Evolutionary conservation across 2,888 invertebrate genomes (phyloP), one percentile per base, ranked within the genome.

Genomic region (Pediacus dermestoides): DNA sequence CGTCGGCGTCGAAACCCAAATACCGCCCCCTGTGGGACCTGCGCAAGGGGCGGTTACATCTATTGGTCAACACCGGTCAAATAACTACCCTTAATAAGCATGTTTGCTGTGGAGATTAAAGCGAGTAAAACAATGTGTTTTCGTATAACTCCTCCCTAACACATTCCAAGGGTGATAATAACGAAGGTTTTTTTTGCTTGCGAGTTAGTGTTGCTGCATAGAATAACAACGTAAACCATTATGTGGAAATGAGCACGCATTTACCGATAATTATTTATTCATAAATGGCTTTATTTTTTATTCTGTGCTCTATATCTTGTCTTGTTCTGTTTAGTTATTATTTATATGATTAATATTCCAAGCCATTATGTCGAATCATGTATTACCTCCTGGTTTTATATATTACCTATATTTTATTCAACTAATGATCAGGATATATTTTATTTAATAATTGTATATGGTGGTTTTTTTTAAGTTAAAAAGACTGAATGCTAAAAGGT

Each of bases 11-110:
- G 41, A 44, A 46, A 7, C n/a, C n/a, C 44, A 34, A 46, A 47
- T 48, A 53, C 55, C 47, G 61, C 62, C 61, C 62, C 63, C 53
- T 48, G 37, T 42, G 36, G 36, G 51, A 46, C 58, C 53, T 61
- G 62, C 63, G 63, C 62, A 51, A 42, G 48, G 39, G 30, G 30
- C 33, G 48, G 41, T 43, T 35, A 39, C 34, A 50, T 42, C 46
- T 47, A 58, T 56, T 55, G 58, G 57, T 47, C 44, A 45, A 34
- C 38, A 39, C 23, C 26, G 48, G 43, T 48, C 41, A 44, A 39
- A 40, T 36, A 46, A 38, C 42, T 25, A 23, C 33, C 30, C 27
- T 28, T 28, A 33, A 37, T 31, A 34, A 30, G 30, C 18, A 35
- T 39, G 37, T 49, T 42, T 43, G 39, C 27, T 32, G 36, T 34